These are phyloP conservation scores for Megaustenia siamemsis DNA, from an alignment of 2,888 invertebrate species.

Conservation along the genomic window DNA sequence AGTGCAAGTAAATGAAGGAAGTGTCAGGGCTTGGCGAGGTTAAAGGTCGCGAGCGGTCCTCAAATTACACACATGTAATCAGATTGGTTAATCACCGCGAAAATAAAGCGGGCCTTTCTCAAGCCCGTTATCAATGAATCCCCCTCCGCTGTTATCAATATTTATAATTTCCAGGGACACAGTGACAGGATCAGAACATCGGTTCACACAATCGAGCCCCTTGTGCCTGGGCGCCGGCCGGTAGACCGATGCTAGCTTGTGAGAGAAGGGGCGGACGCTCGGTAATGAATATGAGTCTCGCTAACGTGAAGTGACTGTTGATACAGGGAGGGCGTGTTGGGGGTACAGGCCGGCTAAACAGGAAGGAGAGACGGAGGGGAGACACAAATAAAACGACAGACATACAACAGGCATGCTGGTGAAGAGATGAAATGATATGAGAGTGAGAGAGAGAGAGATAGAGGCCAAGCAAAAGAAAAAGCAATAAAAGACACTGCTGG, in stretches of 20 bases:
- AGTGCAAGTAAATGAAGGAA: background rate
- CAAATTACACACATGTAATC: constrained; percentile 6
- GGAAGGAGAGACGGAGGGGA: background rate
- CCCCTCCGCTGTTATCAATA: constrained; percentile 26
- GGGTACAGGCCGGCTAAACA: background rate
- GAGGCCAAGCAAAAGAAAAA: background rate
- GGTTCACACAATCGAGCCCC: constrained; percentile 6
- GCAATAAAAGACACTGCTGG: too few relatives aligned
- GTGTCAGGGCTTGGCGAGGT: background rate
- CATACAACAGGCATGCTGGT: background rate
- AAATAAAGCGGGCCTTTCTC: constrained; percentile 5
- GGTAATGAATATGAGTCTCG: too few relatives aligned
- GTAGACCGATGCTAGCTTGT: background rate
- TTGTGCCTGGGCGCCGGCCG: background rate
- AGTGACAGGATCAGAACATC: constrained; percentile 17
- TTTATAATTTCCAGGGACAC: constrained; percentile 11
- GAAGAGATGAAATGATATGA: background rate
- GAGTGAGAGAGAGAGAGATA: too few relatives aligned
- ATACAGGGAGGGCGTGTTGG: background rate
- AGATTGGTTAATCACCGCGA: constrained; percentile 2
- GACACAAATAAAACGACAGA: background rate
- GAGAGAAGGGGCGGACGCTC: too few relatives aligned
- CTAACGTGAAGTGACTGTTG: too few relatives aligned
- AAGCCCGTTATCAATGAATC: background rate
- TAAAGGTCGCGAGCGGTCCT: background rate